Base-by-base conservation (phyloP, 2,888 invertebrate species). In the Cecidostiba fungosa region DNA sequence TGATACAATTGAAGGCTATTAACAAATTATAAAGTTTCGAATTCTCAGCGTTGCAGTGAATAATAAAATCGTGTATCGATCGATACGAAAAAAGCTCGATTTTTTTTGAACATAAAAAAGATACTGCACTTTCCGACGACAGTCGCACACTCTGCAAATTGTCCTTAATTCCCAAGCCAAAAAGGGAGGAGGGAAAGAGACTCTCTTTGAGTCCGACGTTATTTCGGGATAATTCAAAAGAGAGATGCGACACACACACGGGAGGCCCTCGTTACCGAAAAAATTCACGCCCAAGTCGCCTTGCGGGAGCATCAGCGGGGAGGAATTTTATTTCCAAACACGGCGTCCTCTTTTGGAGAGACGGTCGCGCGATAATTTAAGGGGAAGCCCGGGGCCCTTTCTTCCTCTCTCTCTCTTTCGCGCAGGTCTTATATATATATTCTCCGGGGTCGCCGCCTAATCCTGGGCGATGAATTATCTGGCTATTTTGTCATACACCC, bases 401-500 rank as follows among this genome's bases (percentile, higher is more conserved):
- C n/a, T n/a, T n/a, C n/a, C n/a, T 69, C 54, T 77, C n/a, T 78
- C n/a, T 69, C 54, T 77, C n/a, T 78, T 26, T 69, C 29, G 3
- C 12, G 6, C 19, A 29, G 66, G 43, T 77, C 72, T 78, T 73
- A 70, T 59, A 32, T 12, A 10, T 39, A 70, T 43, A 29, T 50
- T 43, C n/a, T n/a, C 43, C 29, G 70, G 66, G 73, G 80, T 77
- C 87, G 79, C n/a, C 23, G 32, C 86, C 89, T 89, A 89, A 90
- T 90, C 90, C 88, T 79, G 76, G 4, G 82, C 87, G 84, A 89
- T 89, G 89, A 90, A 90, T 90, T 90, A 89, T 90, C 86, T 87
- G 86, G 87, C 86, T 88, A 88, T 88, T 90, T 89, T 88, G 88
- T 88, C 87, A 86, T 84, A 69, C 76, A n/a, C n/a, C n/a, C n/a